phyloP scores from a whole-genome alignment of 2,888 invertebrate genomes.

The Hirtodrosophila histrioides region DNA sequence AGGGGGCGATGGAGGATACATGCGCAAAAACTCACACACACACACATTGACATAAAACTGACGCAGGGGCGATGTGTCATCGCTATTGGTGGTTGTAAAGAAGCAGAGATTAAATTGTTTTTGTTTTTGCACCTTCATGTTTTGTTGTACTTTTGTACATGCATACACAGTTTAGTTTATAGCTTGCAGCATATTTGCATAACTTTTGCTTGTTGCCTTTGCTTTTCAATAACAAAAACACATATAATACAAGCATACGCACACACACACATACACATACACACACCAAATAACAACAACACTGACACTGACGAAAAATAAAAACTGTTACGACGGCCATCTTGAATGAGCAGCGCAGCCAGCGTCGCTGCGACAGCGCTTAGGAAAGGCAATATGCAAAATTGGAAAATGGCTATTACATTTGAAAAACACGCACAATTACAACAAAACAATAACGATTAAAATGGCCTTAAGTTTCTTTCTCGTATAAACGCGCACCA shows the following conservation, averaged over 20 bases:
- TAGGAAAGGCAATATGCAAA: conserved; percentile 60
- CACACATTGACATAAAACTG: conserved; percentile 34
- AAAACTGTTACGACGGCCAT: conserved; percentile 83
- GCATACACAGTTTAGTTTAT: conserved; percentile 31
- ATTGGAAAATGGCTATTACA: conserved; percentile 50
- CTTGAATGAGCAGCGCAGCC: conserved; percentile 77
- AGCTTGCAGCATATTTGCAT: conserved; percentile 60
- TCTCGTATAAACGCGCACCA: conserved; percentile 53
- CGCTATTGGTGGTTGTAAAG: conserved; percentile 62
- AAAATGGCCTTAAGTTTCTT: conserved; percentile 38
- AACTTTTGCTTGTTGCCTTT: conserved; percentile 54
- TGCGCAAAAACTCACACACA: conserved; percentile 63
- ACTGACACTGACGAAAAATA: conserved; percentile 70
- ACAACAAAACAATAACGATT: conserved; percentile 32
- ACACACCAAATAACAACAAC: conserved; percentile 64
- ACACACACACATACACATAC: conserved; percentile 30
- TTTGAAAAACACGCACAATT: conserved; percentile 50
- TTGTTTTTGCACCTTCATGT: conserved; percentile 33
- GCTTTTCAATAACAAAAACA: conserved; percentile 67
- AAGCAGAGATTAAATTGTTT: conserved; percentile 47
- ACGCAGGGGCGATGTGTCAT: conserved; percentile 73
- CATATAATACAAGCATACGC: conserved; percentile 18
- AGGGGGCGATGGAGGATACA: conserved; percentile 59
- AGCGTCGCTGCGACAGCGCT: conserved; percentile 39
- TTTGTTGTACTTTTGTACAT: conserved; percentile 24